phyloP scores from a whole-genome alignment of 1,140 invertebrate species.

The Hirudo medicinalis region DNA sequence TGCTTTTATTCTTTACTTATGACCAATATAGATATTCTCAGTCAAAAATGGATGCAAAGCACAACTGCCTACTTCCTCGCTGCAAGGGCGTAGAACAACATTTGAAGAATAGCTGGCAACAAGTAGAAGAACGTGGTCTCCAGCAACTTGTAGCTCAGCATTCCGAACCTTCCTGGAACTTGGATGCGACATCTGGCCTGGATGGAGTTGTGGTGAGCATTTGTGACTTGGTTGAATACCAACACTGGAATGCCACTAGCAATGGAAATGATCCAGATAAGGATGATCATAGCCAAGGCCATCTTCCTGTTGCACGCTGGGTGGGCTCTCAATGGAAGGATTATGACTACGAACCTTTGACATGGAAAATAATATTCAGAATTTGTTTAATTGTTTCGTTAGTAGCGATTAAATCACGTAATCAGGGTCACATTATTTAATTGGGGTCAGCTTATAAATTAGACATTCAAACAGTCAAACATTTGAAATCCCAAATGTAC shows the following conservation, averaged over 20 bases:
- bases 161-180: neutral
- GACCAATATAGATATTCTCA: too few relatives aligned
- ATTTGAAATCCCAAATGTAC: too few relatives aligned
- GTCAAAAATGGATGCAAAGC: neutral
- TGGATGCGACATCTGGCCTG: constrained; percentile 20
- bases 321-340: constrained; percentile 32
- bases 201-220: constrained; percentile 21
- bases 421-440: too few relatives aligned
- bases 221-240: constrained; percentile 26
- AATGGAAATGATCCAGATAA: constrained; percentile 29
- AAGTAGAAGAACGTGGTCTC: neutral
- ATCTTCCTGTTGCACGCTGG: constrained; percentile 26
- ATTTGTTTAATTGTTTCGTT: too few relatives aligned
- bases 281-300: constrained; percentile 25
- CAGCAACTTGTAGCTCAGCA: neutral
- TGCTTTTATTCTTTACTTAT: too few relatives aligned
- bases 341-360: constrained; percentile 31
- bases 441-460: too few relatives aligned
- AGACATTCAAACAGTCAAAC: too few relatives aligned
- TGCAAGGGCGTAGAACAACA: neutral
- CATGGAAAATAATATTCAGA: too few relatives aligned
- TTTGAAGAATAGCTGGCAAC: neutral
- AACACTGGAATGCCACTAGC: constrained; percentile 27
- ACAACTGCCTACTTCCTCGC: constrained; percentile 1
- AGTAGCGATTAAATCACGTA: too few relatives aligned